Percentiles rank a stretch among this genome's conserved stretches.
Conservation (phyloP, 2,888 invertebrate genomes). For the Lamellibrachia satsuma region DNA sequence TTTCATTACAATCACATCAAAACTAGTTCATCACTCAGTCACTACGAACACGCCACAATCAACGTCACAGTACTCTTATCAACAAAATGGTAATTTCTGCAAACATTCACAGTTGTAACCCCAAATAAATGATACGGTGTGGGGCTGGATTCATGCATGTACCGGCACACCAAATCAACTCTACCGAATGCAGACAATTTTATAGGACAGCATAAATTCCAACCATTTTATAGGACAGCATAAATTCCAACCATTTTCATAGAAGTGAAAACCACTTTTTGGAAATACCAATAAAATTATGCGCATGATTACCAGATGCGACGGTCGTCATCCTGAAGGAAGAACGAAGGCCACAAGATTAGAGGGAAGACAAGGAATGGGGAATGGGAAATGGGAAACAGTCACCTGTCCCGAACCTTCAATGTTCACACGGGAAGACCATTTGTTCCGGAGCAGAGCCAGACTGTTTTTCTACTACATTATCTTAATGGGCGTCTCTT, state of each 20-base stretch:
- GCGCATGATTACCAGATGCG: neutral
- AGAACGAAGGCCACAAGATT: neutral
- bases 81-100: too few species aligned
- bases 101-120: too few species aligned
- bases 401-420: neutral
- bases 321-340: neutral
- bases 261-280: neutral
- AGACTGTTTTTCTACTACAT: neutral
- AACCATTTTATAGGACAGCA: neutral
- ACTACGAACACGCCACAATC: too few species aligned
- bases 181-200: too few species aligned
- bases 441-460: neutral
- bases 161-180: too few species aligned
- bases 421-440: neutral
- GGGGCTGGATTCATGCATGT: too few species aligned
- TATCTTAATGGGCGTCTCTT: constrained; percentile 13
- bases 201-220: neutral
- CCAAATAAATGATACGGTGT: too few species aligned
- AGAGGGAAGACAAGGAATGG: neutral
- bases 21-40: too few species aligned
- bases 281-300: neutral
- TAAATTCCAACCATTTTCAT: neutral
- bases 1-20: too few species aligned
- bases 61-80: too few species aligned
- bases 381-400: neutral